Percentiles rank a stretch among this genome's conserved stretches.
Conservation (phyloP, 1,140 invertebrate genomes). For the Scaptomyza pallida region DNA sequence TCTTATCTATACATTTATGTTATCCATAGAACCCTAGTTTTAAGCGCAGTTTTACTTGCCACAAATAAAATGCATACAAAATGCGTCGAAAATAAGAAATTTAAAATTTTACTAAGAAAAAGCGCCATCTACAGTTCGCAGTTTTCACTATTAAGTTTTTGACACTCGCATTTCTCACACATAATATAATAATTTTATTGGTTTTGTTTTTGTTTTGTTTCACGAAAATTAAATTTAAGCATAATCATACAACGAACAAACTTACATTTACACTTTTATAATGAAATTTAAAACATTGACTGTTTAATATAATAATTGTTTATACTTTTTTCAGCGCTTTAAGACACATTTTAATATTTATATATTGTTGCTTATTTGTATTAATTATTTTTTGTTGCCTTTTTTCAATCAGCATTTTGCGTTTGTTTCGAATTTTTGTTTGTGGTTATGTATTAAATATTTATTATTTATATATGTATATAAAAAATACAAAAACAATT, state of each 20-base stretch:
- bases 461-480: constrained; percentile 59
- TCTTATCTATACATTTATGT: constrained; percentile 40
- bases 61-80: constrained; percentile 71
- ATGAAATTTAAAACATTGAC: constrained; percentile 80
- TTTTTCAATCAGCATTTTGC: constrained; percentile 5
- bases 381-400: constrained; percentile 1
- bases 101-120: not conserved
- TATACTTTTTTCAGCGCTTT: constrained; percentile 59
- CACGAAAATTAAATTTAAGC: constrained; percentile 78
- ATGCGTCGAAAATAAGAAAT: constrained; percentile 33
- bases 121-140: constrained; percentile 19
- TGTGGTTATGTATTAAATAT: constrained; percentile 63
- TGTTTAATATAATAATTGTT: constrained; percentile 74
- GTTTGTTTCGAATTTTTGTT: constrained; percentile 37
- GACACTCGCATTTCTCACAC: constrained; percentile 25
- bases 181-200: constrained; percentile 65
- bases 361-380: constrained; percentile 10
- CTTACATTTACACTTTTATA: constrained; percentile 73
- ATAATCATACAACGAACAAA: constrained; percentile 79
- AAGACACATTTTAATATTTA: constrained; percentile 54
- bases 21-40: constrained; percentile 22
- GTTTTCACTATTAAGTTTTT: not conserved
- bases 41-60: constrained; percentile 65
- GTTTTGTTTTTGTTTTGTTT: constrained; percentile 57
- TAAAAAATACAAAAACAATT: constrained; percentile 78